These are phyloP conservation scores for Egretta garzetta DNA, from an alignment of 2,113 vertebrate species.

Conservation along the genomic window DNA sequence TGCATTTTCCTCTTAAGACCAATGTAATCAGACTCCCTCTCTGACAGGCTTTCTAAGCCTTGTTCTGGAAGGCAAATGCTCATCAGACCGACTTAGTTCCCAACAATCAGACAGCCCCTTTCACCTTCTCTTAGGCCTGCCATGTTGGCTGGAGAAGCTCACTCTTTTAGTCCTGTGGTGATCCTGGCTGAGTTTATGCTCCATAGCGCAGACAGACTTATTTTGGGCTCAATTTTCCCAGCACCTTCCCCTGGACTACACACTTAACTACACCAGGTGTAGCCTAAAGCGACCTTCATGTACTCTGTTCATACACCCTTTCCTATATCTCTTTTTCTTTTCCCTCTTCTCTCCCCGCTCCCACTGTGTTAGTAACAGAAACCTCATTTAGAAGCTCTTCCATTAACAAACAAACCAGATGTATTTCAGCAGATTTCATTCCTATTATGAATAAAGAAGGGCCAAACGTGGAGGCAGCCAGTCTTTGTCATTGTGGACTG, in stretches of 20 bases:
- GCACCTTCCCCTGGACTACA: not conserved
- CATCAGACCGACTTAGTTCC: not conserved
- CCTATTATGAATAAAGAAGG: not conserved
- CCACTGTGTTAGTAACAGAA: not conserved
- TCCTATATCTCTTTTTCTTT: not conserved
- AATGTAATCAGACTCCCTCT: not conserved
- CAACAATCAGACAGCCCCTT: not conserved
- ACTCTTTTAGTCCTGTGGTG: not conserved
- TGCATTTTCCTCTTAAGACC: not conserved
- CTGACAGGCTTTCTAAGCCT: not conserved
- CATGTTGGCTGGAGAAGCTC: not conserved
- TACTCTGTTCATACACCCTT: not conserved
- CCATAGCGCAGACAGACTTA: rapidly evolving
- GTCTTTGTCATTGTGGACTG: not conserved
- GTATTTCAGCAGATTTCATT: not conserved
- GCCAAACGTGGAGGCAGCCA: not conserved
- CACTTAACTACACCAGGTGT: not conserved
- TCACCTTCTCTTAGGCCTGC: not conserved
- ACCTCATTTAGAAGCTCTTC: not conserved
- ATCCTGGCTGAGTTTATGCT: not conserved
- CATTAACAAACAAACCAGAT: not conserved
- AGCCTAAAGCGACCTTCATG: not conserved
- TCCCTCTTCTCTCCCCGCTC: not conserved
- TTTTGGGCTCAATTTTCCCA: not conserved
- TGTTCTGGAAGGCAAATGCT: not conserved